Conservation (phyloP, 64 coral and sea anemone species). For the Actinia equina region DNA sequence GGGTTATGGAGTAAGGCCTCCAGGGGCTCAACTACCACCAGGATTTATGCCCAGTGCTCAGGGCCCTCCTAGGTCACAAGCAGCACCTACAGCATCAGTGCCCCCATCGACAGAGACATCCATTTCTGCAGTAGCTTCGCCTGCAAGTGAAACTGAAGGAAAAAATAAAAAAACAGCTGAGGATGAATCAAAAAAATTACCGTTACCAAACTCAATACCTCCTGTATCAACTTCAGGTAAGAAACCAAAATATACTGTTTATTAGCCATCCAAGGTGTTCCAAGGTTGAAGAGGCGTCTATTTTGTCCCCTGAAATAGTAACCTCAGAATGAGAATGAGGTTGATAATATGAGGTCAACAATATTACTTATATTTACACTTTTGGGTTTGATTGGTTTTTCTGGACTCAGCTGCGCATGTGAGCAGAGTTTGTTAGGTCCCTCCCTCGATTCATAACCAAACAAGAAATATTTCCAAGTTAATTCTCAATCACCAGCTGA, state of each 20-base stretch:
- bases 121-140: conserved; percentile 16
- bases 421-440: too few relatives aligned
- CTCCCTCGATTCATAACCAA: too few relatives aligned
- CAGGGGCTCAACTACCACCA: conserved; percentile 13
- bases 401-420: too few relatives aligned
- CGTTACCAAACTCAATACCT: conserved; percentile 25
- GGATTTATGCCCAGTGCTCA: conserved; percentile 28
- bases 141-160: conserved; percentile 35
- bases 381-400: too few relatives aligned
- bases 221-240: conserved; percentile 82
- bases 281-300: too few relatives aligned
- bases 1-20: background rate
- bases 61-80: background rate
- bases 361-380: too few relatives aligned
- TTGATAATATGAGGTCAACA: too few relatives aligned
- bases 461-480: too few relatives aligned
- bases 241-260: background rate
- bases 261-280: too few relatives aligned
- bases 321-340: too few relatives aligned
- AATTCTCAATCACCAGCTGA: too few relatives aligned
- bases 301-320: too few relatives aligned
- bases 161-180: conserved; percentile 44
- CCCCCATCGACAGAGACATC: background rate
- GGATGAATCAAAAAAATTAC: conserved; percentile 29
- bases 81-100: background rate